Evolutionary conservation across 1,140 invertebrate species (phyloP).

Genomic region (Zaprionus inermis): DNA sequence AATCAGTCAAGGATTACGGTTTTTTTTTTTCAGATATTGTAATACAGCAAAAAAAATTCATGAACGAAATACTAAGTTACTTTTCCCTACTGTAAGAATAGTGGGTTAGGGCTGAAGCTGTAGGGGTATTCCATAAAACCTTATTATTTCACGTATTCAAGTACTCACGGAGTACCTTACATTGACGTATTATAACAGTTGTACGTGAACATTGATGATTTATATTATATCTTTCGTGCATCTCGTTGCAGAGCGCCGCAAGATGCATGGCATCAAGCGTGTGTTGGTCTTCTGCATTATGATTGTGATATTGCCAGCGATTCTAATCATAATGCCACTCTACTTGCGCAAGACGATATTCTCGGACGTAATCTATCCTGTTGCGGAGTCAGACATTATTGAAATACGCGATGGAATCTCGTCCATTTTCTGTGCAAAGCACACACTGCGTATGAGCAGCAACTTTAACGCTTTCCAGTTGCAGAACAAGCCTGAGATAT

Average conservation of each 20-base stretch:
- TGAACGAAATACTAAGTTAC: no score
- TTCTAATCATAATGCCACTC: constrained; percentile 89
- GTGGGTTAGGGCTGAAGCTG: no score
- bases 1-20: no score
- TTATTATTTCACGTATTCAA: no score
- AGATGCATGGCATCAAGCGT: constrained; percentile 90
- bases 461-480: constrained; percentile 93
- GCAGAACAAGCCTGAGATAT: constrained; percentile 88
- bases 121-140: no score
- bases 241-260: constrained; percentile 86
- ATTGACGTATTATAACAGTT: no score
- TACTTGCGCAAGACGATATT: constrained; percentile 90
- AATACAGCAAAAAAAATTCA: no score
- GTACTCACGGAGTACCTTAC: no score
- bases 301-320: constrained; percentile 89
- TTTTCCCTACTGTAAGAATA: no score
- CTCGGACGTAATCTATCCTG: constrained; percentile 89
- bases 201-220: no score
- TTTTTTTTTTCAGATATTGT: no score
- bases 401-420: constrained; percentile 91
- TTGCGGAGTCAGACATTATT: constrained; percentile 92
- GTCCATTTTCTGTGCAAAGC: constrained; percentile 90
- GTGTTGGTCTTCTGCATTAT: constrained; percentile 90
- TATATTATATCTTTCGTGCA: constrained; percentile 32
- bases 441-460: constrained; percentile 89